Evolutionary conservation across 2,797 vertebrate species (phyloP).

Genomic region (Gymnocypris eckloni): DNA sequence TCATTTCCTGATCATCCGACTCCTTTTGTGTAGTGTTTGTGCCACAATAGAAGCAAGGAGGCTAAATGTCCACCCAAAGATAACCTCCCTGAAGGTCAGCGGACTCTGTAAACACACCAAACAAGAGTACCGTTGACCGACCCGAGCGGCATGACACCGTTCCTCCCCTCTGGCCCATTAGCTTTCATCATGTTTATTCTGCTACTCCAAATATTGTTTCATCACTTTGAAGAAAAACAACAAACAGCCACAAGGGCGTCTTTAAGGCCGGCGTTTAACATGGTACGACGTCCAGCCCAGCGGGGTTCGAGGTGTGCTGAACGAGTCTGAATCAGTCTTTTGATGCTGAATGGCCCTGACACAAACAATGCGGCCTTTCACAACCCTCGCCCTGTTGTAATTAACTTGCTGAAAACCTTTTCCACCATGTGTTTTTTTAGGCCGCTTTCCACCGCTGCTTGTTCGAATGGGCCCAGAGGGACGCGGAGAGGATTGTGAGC

Average conservation of each 20-base stretch:
- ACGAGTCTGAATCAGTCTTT: conserved; percentile 74
- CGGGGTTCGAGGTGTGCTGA: conserved; percentile 36
- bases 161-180: conserved; percentile 63
- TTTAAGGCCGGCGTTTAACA: conserved; percentile 57
- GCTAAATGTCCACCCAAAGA: conserved; percentile 29
- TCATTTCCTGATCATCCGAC: conserved; percentile 20
- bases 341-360: conserved; percentile 78
- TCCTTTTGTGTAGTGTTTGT: conserved; percentile 21
- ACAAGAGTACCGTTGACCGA: conserved; percentile 56
- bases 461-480: conserved; percentile 69
- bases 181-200: conserved; percentile 69
- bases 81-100: conserved; percentile 40
- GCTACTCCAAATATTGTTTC: conserved; percentile 80
- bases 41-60: conserved; percentile 12
- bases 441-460: conserved; percentile 50
- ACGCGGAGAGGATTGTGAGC: conserved; percentile 30
- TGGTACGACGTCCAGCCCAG: conserved; percentile 35
- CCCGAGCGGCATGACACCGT: neutral
- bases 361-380: conserved; percentile 83
- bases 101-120: conserved; percentile 39
- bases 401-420: conserved; percentile 63
- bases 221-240: conserved; percentile 69
- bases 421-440: conserved; percentile 62
- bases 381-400: conserved; percentile 69
- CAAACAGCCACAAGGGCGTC: conserved; percentile 69